Percentiles rank a stretch among this genome's conserved stretches.
phyloP scores from a whole-genome alignment of 2,888 invertebrate genomes.

The Busseola fusca region DNA sequence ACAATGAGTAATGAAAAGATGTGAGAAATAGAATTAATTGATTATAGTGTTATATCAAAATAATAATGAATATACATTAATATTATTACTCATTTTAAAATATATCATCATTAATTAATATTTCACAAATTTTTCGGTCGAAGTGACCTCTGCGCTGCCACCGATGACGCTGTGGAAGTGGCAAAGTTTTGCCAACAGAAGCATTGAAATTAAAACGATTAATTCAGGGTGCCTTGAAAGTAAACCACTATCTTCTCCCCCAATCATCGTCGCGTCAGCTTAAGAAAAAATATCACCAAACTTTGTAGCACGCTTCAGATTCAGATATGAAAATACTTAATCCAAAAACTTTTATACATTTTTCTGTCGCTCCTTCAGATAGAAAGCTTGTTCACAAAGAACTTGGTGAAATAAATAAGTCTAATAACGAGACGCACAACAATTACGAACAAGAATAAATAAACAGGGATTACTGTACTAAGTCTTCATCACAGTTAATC shows the following conservation, averaged over 20 bases:
- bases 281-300: slow-evolving; percentile 15
- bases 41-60: too few relatives aligned
- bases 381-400: slow-evolving; percentile 26
- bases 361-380: background rate
- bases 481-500: slow-evolving; percentile 47
- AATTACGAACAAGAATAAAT: slow-evolving; percentile 47
- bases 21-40: too few relatives aligned
- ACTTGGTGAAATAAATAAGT: slow-evolving; percentile 45
- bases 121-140: background rate
- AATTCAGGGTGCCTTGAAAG: background rate
- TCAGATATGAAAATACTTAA: slow-evolving; percentile 30
- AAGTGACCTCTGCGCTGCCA: background rate
- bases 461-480: slow-evolving; percentile 35
- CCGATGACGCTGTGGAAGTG: background rate
- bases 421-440: slow-evolving; percentile 33
- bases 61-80: too few relatives aligned
- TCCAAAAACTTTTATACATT: slow-evolving; percentile 25
- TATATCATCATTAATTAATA: too few relatives aligned
- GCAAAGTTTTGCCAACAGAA: background rate
- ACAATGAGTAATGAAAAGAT: too few relatives aligned
- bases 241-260: background rate
- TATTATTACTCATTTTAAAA: too few relatives aligned
- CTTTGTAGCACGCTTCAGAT: slow-evolving; percentile 1
- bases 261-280: background rate
- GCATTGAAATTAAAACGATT: background rate